Evolutionary conservation across 92 coral and sea anemone species (phyloP).

Genomic region (Parazoanthus darwini): DNA sequence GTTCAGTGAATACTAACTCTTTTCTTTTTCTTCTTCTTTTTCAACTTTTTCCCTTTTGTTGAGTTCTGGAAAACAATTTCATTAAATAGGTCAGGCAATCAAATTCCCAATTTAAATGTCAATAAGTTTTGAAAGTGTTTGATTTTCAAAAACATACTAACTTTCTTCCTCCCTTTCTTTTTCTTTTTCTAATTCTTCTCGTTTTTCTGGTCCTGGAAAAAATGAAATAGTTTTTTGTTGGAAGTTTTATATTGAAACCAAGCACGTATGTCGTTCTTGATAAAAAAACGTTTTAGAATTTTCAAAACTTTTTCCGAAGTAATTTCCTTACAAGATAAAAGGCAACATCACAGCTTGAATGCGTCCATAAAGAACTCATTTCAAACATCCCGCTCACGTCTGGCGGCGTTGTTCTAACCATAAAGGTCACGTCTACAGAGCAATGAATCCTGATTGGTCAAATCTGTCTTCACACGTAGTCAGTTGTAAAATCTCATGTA

Average conservation of each 20-base stretch:
- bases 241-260: no score
- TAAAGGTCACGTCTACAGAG: no score
- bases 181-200: conserved; percentile 32
- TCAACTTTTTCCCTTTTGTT: not conserved
- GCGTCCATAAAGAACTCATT: no score
- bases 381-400: no score
- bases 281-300: not conserved
- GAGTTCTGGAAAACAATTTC: not conserved
- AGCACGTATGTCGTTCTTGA: not conserved
- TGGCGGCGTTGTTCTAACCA: not conserved
- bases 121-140: not conserved
- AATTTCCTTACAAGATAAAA: not conserved
- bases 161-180: conserved; percentile 12
- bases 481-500: no score
- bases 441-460: no score
- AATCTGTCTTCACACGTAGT: no score
- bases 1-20: no score
- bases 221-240: not conserved
- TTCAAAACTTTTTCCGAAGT: no score
- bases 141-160: conserved; percentile 2
- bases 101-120: no score
- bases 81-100: not conserved
- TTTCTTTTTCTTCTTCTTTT: not conserved
- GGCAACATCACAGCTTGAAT: no score
- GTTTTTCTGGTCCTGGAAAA: conserved; percentile 22